Base-by-base conservation (phyloP, 2,888 invertebrate species). In the Cremastinae sp. region DNA sequence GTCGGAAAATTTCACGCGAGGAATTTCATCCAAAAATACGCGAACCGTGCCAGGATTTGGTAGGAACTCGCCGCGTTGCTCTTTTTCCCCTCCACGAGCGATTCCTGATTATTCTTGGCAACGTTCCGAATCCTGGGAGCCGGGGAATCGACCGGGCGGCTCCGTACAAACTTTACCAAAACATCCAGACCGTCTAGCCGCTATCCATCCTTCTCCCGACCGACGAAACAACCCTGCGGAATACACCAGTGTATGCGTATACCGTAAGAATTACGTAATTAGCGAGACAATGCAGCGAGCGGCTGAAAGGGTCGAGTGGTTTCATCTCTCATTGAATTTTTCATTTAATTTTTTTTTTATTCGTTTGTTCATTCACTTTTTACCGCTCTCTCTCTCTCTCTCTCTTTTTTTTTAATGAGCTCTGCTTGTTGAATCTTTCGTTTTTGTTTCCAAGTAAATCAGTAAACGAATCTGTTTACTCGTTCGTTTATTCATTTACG, bases 71-170 rank as follows among this genome's bases (percentile, higher is more conserved):
- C 16, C 53, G 22, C 53, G 34, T 58, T 16, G 51, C 43, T 22
- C 61, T 7, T 47, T 62, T 20, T 28, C 18, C 12, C 12, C 38
- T 5, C 20, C 14, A 14, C 45, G 4, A 45, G 34, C 47, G 53
- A 2, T 73, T 69, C 54, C 54, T 76, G 73, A 76, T 76, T 76
- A 76, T 73, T 76, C 73, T 69, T 76, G 76, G 76, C 76, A 76
- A 73, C 65, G 72, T 62, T 76, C 72, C 75, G 69, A 64, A 72
- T 68, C 72, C 65, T 65, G 75, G 51, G 68, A 58, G 41, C 58
- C 53, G 68, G 45, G 61, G 53, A 75, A 75, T 72, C 71, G 71
- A 72, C 72, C 71, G 49, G 51, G 47, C 12, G 43, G 10, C 45
- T 47, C 41, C 62, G 43, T 28, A 45, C 49, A 51, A 45, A 18